These are phyloP conservation scores for Schizopygopsis pylzovi DNA, from an alignment of 2,797 vertebrate genomes.

Conservation along the genomic window DNA sequence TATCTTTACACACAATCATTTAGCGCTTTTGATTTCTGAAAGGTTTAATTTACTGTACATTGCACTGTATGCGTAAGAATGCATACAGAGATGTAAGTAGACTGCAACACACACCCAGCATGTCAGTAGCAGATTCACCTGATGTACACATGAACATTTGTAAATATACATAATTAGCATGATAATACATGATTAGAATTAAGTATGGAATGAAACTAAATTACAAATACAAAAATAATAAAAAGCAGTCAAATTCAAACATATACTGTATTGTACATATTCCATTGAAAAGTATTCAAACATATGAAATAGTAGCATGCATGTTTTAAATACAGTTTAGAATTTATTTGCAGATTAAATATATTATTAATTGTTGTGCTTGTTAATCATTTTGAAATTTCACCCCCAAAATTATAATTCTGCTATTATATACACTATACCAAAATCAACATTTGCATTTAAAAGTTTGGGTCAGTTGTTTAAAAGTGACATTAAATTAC, in stretches of 20 bases:
- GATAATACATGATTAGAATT: neutral
- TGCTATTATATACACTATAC: neutral
- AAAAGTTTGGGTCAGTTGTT: neutral
- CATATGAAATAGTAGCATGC: neutral
- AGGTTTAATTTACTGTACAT: neutral
- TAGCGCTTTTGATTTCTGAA: neutral
- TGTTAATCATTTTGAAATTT: neutral
- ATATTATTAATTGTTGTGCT: neutral
- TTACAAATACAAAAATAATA: neutral
- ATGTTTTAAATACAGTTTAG: neutral
- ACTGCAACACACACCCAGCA: neutral
- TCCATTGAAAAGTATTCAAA: neutral
- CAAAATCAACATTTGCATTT: neutral
- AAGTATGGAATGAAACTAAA: neutral
- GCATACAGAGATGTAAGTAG: neutral
- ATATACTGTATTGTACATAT: neutral
- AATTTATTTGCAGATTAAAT: neutral
- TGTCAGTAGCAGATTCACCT: neutral
- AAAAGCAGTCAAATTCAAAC: neutral
- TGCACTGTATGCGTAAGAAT: neutral
- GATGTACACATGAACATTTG: neutral
- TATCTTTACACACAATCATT: constrained; percentile 7
- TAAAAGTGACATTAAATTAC: neutral
- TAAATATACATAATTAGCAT: neutral
- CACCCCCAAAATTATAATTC: neutral